Evolutionary conservation across 2,888 invertebrate genomes (phyloP), one percentile per base, ranked within the genome.

Genomic region (Epinotia bilunana): DNA sequence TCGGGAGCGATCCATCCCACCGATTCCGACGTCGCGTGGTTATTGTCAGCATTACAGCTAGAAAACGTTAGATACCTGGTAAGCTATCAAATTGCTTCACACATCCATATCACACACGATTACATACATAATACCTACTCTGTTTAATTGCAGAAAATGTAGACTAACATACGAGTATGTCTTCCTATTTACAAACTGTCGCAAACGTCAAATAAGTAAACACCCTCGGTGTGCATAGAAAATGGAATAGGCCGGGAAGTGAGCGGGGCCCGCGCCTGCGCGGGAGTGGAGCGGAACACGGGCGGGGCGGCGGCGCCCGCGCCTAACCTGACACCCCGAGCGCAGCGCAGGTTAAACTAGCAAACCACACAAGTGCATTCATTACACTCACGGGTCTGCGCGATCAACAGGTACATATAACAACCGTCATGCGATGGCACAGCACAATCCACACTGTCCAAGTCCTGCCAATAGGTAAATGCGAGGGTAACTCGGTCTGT

Each of bases 11-110:
- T 84, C 81, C 80, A 82, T 82, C 81, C 80, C 80, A 85, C 86
- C 85, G 81, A 87, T 87, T 86, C 86, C 87, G 85, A 81, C 81
- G 82, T 85, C 82, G 84, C 84, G 79, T 81, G 84, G 39, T 55
- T 39, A 57, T 20, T 55, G 60, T 49, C 60, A 49, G 55, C 53
- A 53, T 39, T 33, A 39, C 7, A 9, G 39, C 9, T 9, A 13
- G 46, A 11, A 9, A 46, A 12, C 46, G 46, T 46, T 3, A 46
- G 46, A 46, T 46, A 46, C 23, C 23, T 28, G 3, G 12, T 46
- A n/a, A n/a, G n/a, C 13, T n/a, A 53, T 53, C n/a, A 53, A 53
- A 53, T 49, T 49, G n/a, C 16, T 3, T 49, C 12, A 49, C 12
- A 12, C n/a, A n/a, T n/a, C n/a, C n/a, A n/a, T n/a, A n/a, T n/a